These are phyloP conservation scores for Mionectes olivaceus DNA, from an alignment of 2,797 vertebrate species.

Conservation along the genomic window DNA sequence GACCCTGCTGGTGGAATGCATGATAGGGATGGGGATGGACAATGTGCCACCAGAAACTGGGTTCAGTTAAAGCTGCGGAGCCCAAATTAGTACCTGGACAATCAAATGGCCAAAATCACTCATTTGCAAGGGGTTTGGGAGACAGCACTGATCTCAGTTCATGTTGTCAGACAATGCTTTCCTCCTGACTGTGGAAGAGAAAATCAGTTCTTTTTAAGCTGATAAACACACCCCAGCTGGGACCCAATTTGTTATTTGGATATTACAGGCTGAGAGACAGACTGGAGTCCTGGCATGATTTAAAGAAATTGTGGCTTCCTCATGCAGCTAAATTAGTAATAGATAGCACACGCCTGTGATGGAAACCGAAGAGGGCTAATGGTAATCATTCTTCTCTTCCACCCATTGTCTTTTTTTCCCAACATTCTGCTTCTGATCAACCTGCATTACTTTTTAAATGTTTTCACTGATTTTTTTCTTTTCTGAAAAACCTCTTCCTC, in stretches of 20 bases:
- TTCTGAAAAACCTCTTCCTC: not conserved
- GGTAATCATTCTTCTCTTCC: not conserved
- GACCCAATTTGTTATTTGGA: conserved; percentile 58
- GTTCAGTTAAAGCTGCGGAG: not conserved
- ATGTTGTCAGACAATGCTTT: not conserved
- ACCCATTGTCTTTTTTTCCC: not conserved
- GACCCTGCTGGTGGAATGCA: not conserved
- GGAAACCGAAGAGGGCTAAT: not conserved
- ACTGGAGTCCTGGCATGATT: conserved; percentile 50
- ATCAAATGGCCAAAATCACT: not conserved
- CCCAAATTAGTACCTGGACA: not conserved
- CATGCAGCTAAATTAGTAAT: conserved; percentile 50
- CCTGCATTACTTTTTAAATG: not conserved
- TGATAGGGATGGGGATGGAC: not conserved
- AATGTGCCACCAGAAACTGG: not conserved
- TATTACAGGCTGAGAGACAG: conserved; percentile 55
- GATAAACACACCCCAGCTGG: conserved; percentile 58
- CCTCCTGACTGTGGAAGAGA: not conserved
- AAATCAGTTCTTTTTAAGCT: conserved; percentile 36
- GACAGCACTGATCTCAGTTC: not conserved
- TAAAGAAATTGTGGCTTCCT: conserved; percentile 38
- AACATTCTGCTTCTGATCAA: not conserved
- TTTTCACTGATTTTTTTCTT: not conserved
- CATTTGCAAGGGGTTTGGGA: not conserved
- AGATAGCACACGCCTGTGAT: not conserved